Conservation (phyloP, 2,797 vertebrate species). For the Cossypha polioptera region DNA sequence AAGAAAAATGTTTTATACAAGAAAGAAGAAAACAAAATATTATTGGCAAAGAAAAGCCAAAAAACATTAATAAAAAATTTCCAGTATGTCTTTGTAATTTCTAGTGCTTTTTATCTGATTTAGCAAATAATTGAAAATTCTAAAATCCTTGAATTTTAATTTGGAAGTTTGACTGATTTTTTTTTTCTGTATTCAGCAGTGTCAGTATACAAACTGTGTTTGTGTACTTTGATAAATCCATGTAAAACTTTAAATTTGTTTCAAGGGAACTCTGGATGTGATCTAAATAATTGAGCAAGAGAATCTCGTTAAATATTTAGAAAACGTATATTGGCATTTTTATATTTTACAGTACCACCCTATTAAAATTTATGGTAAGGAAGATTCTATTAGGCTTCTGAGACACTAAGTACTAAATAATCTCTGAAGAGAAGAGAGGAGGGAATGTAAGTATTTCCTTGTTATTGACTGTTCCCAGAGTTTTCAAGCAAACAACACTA, state of each 20-base stretch:
- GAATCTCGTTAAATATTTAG: conserved; percentile 64
- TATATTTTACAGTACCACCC: background rate
- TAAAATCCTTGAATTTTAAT: conserved; percentile 26
- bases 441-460: background rate
- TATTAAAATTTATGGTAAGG: conserved; percentile 57
- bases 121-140: background rate
- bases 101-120: background rate
- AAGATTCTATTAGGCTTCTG: conserved; percentile 32
- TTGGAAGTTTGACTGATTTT: background rate
- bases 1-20: background rate
- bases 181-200: background rate
- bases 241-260: conserved; percentile 41
- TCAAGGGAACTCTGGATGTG: conserved; percentile 19
- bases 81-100: background rate
- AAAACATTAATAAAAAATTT: conserved; percentile 46
- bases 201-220: background rate
- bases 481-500: background rate
- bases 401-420: conserved; percentile 21
- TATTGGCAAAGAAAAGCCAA: background rate
- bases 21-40: background rate
- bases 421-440: background rate
- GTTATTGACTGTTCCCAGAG: background rate
- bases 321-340: conserved; percentile 54
- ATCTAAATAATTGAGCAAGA: conserved; percentile 65
- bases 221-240: conserved; percentile 16